These are phyloP conservation scores for Pluvialis apricaria DNA, from an alignment of 2,113 vertebrate species.

Conservation along the genomic window DNA sequence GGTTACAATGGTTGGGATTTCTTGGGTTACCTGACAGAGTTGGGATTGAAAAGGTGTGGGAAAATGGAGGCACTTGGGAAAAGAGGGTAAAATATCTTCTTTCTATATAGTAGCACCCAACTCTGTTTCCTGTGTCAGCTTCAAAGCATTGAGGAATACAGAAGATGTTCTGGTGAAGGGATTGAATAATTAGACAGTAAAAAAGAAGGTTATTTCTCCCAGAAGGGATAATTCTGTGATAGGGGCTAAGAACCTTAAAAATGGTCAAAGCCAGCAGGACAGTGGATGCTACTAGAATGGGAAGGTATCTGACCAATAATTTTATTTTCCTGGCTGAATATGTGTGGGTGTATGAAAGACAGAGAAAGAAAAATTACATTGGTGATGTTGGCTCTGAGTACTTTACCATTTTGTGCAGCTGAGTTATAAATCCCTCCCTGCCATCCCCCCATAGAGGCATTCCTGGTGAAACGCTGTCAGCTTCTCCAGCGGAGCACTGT, in stretches of 20 bases:
- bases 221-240: not conserved
- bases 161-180: not conserved
- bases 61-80: not conserved
- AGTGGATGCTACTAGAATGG: not conserved
- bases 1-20: not conserved
- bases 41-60: not conserved
- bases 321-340: not conserved
- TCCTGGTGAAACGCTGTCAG: not conserved
- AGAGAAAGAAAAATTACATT: not conserved
- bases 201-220: not conserved
- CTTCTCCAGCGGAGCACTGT: not conserved
- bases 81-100: not conserved
- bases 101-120: not conserved
- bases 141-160: not conserved
- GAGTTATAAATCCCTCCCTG: not conserved
- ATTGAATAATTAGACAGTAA: not conserved
- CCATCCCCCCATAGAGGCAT: not conserved
- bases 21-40: not conserved
- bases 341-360: not conserved
- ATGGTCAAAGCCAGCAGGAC: not conserved
- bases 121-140: not conserved
- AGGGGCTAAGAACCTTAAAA: not conserved
- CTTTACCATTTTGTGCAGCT: not conserved
- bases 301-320: not conserved
- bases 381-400: not conserved